Conservation (phyloP, 2,888 invertebrate genomes). For the Oligia strigilis region DNA sequence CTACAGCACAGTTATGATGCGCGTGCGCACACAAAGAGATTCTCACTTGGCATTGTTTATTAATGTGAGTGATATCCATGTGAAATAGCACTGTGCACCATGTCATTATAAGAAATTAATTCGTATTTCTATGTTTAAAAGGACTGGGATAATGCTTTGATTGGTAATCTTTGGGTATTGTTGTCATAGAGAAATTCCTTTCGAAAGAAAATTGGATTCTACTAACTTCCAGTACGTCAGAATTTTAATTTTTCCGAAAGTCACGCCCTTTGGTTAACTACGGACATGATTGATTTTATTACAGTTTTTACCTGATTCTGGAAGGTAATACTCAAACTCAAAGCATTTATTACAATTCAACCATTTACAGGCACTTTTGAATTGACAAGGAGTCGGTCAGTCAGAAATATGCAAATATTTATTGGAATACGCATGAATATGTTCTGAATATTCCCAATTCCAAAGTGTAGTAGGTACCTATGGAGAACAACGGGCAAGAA, state of each 20-base stretch:
- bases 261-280: neutral
- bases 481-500: neutral
- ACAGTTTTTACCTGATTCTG: neutral
- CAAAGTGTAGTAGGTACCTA: neutral
- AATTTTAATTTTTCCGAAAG: neutral
- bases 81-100: conserved; percentile 57
- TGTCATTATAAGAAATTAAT: conserved; percentile 44
- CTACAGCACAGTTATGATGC: conserved; percentile 83
- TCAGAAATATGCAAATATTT: neutral
- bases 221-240: neutral
- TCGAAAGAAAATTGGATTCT: neutral
- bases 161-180: conserved; percentile 17
- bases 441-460: neutral
- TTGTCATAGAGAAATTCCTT: conserved; percentile 3
- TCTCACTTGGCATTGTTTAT: conserved; percentile 81
- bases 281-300: neutral
- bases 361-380: neutral
- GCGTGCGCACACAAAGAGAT: conserved; percentile 76
- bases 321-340: neutral
- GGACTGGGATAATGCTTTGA: conserved; percentile 25
- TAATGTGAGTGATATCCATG: conserved; percentile 71
- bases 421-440: no score
- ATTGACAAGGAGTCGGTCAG: neutral
- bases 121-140: conserved; percentile 10
- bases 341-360: neutral